Evolutionary conservation across 2,888 invertebrate species (phyloP).

Genomic region (Cephus runcator): DNA sequence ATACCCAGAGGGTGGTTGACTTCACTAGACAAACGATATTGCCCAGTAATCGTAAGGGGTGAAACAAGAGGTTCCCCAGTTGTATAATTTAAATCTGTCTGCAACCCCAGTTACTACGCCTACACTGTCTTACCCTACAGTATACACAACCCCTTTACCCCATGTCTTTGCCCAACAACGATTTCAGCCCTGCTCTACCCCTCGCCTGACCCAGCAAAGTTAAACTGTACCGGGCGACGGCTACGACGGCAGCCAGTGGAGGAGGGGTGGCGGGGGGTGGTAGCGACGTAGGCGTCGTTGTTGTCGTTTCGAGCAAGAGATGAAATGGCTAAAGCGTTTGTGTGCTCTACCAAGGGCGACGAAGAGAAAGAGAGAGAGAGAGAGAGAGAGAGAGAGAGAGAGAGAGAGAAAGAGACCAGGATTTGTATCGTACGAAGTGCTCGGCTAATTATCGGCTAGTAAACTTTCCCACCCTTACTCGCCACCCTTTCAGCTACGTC

Average conservation of each 20-base stretch:
- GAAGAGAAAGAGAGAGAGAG: conserved; percentile 3
- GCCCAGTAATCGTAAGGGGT: background rate
- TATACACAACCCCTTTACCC: background rate
- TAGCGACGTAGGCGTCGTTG: conserved; percentile 9
- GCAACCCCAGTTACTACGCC: background rate
- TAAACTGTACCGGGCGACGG: background rate
- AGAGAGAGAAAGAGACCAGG: conserved; percentile 8
- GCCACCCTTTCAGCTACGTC: background rate
- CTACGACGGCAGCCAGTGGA: background rate
- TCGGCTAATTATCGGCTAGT: conserved; percentile 5
- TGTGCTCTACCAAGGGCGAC: conserved; percentile 1
- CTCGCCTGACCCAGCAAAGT: background rate
- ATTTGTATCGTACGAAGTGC: conserved; percentile 13
- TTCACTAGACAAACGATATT: background rate
- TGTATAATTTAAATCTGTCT: conserved; percentile 6
- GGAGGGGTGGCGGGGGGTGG: background rate
- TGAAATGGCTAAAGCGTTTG: conserved; percentile 6
- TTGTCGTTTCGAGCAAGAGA: background rate
- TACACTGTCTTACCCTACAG: background rate
- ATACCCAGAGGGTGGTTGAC: background rate
- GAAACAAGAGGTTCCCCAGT: background rate
- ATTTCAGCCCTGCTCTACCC: background rate
- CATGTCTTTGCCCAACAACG: background rate
- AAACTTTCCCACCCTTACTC: background rate
- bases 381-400: conserved; percentile 5